Conservation (phyloP, 2,113 vertebrate species). For the Corythoichthys haematopterus region DNA sequence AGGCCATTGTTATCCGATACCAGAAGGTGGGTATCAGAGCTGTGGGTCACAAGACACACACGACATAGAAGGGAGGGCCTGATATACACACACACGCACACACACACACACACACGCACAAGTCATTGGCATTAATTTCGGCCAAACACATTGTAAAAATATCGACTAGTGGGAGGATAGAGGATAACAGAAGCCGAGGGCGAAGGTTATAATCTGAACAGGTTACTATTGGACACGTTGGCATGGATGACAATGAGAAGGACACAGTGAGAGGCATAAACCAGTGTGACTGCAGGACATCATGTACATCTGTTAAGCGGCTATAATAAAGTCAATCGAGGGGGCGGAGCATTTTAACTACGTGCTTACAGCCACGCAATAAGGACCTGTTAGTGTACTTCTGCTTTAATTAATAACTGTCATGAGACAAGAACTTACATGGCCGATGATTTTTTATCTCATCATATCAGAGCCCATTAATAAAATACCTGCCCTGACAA, state of each 20-base stretch:
- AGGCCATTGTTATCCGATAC: constrained; percentile 66
- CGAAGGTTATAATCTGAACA: constrained; percentile 9
- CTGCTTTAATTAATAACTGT: background rate
- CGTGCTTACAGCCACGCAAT: constrained; percentile 46
- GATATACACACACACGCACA: constrained; percentile 13
- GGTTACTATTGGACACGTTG: constrained; percentile 14
- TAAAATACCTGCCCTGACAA: background rate
- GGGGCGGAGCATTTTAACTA: constrained; percentile 30
- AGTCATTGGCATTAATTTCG: constrained; percentile 16
- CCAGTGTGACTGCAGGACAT: constrained; percentile 3
- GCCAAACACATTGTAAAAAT: constrained; percentile 33
- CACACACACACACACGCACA: constrained; percentile 6
- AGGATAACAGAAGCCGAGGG: constrained; percentile 37
- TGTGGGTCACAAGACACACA: constrained; percentile 60
- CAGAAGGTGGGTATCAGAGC: constrained; percentile 64
- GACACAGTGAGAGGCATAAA: background rate
- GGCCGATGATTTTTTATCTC: background rate
- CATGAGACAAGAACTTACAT: background rate
- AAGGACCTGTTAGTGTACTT: background rate
- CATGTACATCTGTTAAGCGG: constrained; percentile 25
- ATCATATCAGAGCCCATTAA: background rate
- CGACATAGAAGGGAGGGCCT: constrained; percentile 23
- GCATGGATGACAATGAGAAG: constrained; percentile 6
- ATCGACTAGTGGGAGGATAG: constrained; percentile 30
- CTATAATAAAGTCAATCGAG: constrained; percentile 27